A percentile compares a stretch with the other conserved stretches of the same genome.
Conservation (phyloP, 2,113 vertebrate genomes). For the Scophthalmus maximus region DNA sequence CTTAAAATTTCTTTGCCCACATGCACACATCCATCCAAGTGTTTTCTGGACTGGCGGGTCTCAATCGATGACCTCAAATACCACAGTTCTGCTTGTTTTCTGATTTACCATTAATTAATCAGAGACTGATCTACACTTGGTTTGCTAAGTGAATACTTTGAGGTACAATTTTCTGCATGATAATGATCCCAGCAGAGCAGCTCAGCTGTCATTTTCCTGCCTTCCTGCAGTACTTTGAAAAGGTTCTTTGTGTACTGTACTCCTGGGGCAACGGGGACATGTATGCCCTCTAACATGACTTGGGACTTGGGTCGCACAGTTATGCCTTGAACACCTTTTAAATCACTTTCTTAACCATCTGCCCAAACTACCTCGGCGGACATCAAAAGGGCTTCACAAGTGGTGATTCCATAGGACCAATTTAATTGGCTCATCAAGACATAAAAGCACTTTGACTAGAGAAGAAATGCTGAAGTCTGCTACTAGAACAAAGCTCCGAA, state of each 20-base stretch:
- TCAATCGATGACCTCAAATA: neutral
- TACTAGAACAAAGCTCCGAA: no score
- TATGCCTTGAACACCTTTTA: neutral
- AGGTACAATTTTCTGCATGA: neutral
- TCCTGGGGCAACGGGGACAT: neutral
- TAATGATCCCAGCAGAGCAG: neutral
- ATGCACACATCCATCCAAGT: neutral
- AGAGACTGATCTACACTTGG: neutral
- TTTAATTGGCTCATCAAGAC: no score
- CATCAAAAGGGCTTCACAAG: neutral
- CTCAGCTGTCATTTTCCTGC: neutral
- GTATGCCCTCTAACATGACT: neutral
- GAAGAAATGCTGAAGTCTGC: no score
- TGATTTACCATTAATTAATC: neutral
- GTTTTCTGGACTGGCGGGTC: neutral
- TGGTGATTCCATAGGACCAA: no score
- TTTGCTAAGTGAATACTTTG: conserved; percentile 1
- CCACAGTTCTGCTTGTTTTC: neutral
- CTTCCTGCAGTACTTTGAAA: no score
- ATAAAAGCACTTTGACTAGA: no score
- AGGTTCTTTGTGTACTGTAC: neutral
- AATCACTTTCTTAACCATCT: conserved; percentile 14
- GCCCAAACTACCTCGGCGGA: neutral
- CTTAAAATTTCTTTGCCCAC: neutral
- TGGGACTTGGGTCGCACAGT: no score